A percentile compares a stretch with the other conserved stretches of the same genome.
Conservation (phyloP, 2,888 invertebrate species). For the Perizoma affinitatum region DNA sequence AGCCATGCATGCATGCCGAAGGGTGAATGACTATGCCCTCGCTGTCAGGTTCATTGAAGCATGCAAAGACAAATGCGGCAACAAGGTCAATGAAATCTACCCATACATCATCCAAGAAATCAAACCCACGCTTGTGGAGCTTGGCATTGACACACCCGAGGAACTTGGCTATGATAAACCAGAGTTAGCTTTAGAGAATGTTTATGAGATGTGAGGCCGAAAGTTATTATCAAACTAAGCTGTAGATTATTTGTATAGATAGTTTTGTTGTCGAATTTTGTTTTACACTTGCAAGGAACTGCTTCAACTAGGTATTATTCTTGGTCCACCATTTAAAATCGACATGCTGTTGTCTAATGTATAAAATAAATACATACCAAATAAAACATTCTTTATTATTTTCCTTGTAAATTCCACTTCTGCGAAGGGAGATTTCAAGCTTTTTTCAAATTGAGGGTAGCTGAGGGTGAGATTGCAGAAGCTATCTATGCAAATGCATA, state of each 20-base stretch:
- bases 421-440: background rate
- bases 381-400: background rate
- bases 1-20: constrained; percentile 94
- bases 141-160: constrained; percentile 97
- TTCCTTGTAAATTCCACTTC: background rate
- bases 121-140: constrained; percentile 94
- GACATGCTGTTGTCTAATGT: constrained; percentile 64
- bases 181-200: constrained; percentile 92
- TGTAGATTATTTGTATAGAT: constrained; percentile 77
- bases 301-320: constrained; percentile 52
- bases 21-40: constrained; percentile 96
- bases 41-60: constrained; percentile 97
- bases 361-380: constrained; percentile 45
- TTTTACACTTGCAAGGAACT: constrained; percentile 62
- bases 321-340: constrained; percentile 57
- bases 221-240: constrained; percentile 55
- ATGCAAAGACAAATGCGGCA: constrained; percentile 94
- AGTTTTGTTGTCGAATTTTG: constrained; percentile 72
- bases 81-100: constrained; percentile 89
- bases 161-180: constrained; percentile 99
- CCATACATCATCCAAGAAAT: constrained; percentile 96
- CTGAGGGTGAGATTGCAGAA: too few relatives aligned
- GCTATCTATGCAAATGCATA: too few relatives aligned
- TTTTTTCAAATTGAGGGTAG: too few relatives aligned
- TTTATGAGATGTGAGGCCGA: constrained; percentile 86